Evolutionary conservation across 2,113 vertebrate species (phyloP), one percentile per base, ranked within the genome.

Genomic region (Macroglossus sobrinus): DNA sequence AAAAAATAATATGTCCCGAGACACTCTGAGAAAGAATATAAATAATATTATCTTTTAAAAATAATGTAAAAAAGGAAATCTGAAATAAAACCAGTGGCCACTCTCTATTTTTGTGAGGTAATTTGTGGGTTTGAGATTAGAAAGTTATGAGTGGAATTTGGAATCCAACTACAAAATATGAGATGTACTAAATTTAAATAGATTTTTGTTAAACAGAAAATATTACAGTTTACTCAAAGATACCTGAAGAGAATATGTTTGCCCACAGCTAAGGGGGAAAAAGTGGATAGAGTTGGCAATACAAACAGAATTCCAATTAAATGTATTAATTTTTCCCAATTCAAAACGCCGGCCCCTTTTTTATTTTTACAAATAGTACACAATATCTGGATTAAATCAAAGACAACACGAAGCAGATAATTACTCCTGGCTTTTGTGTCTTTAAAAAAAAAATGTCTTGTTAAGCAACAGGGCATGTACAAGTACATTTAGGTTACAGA

Each of bases 341-440:
- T 86, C 22, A 81, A 78, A 95, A 85, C 14, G 55, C 11, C 21
- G 63, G 35, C 5, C 9, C 21, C 19, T 69, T 78, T 88, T 78
- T 61, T 3, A 72, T 84, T 94, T 87, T 94, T 95, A 89, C 28
- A 43, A 79, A 68, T 55, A 78, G 18, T 40, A n/a, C 40, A 55
- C 63, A 89, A 89, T 63, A 14, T 86, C 45, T 93, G 21, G n/a
- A 89, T 84, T 92, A 93, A 93, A 18, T 90, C 26, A 92, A 78
- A 87, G 53, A 61, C 68, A 90, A 68, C 2, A 55, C 72, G 66
- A 93, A 92, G 64, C 19, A 69, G 30, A 82, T 92, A 92, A 96
- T 96, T 87, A 64, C 12, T 59, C 7, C 38, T 90, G 53, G 61
- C 22, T 96, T 87, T 90, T 38, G 69, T 91, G 24, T 61, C 11